Evolutionary conservation across 2,888 invertebrate genomes (phyloP), one percentile per base, ranked within the genome.

Genomic region (Dynastes tityus): DNA sequence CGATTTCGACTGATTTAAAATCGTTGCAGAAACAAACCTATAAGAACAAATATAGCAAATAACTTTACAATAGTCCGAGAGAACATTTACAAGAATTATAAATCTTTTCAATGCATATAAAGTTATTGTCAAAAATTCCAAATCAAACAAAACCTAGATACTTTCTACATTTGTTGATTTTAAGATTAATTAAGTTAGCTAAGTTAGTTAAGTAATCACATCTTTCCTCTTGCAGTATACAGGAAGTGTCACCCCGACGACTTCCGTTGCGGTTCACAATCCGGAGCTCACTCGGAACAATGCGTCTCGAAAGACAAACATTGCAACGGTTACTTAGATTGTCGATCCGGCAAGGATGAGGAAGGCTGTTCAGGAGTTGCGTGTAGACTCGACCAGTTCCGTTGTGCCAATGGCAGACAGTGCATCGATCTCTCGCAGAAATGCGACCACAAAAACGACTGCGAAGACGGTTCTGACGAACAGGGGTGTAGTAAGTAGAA

Each of bases 391-490:
- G 96, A 96, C 89, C 96, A 97, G 90, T 97, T 96, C 89, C 92
- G 95, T 64, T 97, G 97, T 88, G 93, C 94, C 82, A 92, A 93
- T 83, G 95, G 95, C 61, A 92, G 92, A 86, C 93, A 94, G 84
- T 97, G 97, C 88, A 92, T 97, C 81, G 96, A 96, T 85, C 91
- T 92, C 75, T 87, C 91, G 27, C 92, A 93, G 84, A 94, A 94
- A 87, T 97, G 97, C 88, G 96, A 97, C 89, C 96, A 97, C 89
- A 94, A 93, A 87, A 95, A 96, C 88, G 97, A 97, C 89, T 97
- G 97, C 86, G 95, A 94, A 0, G 97, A 97, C 89, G 95, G 95
- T 87, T 96, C 96, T 1, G 98, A 98, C 86, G 98, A 98, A 88
- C 92, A 93, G 81, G 93, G 93, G 82, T 98, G 98, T 91, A 96